Conservation (phyloP, 2,797 vertebrate genomes). For the Poeciliopsis turneri region DNA sequence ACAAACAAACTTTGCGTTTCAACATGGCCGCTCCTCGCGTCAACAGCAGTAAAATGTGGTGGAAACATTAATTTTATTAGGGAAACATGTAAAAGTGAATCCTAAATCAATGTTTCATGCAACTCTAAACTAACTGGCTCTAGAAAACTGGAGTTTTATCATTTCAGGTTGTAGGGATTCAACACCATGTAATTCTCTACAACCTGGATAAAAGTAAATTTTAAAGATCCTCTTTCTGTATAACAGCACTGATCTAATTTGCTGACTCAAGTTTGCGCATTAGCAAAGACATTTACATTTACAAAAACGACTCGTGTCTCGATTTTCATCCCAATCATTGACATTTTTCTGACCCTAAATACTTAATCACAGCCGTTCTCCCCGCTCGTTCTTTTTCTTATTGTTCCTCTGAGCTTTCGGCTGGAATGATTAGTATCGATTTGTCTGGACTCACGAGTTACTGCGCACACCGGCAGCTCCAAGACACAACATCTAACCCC, state of each 20-base stretch:
- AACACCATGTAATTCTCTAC: background rate
- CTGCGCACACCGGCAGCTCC: conserved; percentile 22
- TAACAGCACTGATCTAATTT: conserved; percentile 5
- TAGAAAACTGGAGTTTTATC: background rate
- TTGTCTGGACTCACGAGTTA: conserved; percentile 31
- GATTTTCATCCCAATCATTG: conserved; percentile 48
- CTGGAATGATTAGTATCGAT: conserved; percentile 63
- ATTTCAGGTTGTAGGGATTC: background rate
- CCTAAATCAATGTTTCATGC: too few relatives aligned
- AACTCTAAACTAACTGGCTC: background rate
- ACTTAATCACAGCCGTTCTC: conserved; percentile 49
- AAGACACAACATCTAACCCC: conserved; percentile 21
- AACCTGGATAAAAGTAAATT: background rate
- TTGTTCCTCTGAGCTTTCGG: conserved; percentile 33
- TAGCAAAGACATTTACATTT: conserved; percentile 21
- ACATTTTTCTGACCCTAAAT: conserved; percentile 43
- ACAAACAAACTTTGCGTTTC: too few relatives aligned
- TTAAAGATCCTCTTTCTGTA: background rate
- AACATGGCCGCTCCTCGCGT: too few relatives aligned
- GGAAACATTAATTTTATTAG: too few relatives aligned
- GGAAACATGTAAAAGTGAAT: too few relatives aligned
- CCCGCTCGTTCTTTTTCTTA: conserved; percentile 3
- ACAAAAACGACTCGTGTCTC: conserved; percentile 21
- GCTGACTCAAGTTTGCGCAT: conserved; percentile 10
- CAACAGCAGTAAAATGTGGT: too few relatives aligned